Evolutionary conservation across 2,797 vertebrate species (phyloP), one percentile per base, ranked within the genome.

Genomic region (Champsocephalus esox): DNA sequence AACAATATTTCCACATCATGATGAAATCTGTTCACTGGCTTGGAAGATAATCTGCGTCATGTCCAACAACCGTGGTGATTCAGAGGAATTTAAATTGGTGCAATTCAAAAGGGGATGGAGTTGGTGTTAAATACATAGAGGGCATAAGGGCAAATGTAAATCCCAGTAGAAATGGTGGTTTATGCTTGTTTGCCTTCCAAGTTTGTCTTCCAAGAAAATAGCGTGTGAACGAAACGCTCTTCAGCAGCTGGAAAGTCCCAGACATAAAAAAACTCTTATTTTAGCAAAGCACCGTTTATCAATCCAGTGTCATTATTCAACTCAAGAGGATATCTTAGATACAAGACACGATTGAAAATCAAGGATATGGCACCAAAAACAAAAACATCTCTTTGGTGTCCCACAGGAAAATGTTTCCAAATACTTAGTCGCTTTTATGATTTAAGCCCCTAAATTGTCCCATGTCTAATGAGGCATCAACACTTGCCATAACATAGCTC

Each of bases 1-100:
- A 80, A 64, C 75, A 78, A 80, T 66, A 66, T 52, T 70, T 77
- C 44, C 45, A 49, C 50, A 55, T 70, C 45, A 43, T 78, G 69
- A 80, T 82, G 19, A 66, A 64, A 69, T 77, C 68, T 41, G 73
- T 60, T 48, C 21, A 41, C 32, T 34, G 55, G 52, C 61, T 70
- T 50, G 46, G 43, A 70, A 59, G 8, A 46, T 57, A 44, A 45
- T 38, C 9, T 38, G 34, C 34, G 7, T 7, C 34, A 38, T 38
- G 6, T 38, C 8, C 34, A 9, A 38, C 34, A 38, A 38, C 34
- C 8, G 34, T 38, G 34, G 34, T 1, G 34, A 9, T 38, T 38
- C 34, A 38, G 61, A 19, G 41, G 32, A 8, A 19, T 17, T 38
- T 13, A 12, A 12, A 41, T 28, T 64, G 21, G 14, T 8, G 24